Evolutionary conservation across 2,888 invertebrate genomes (phyloP).

Genomic region (Trachelus iudaicus): DNA sequence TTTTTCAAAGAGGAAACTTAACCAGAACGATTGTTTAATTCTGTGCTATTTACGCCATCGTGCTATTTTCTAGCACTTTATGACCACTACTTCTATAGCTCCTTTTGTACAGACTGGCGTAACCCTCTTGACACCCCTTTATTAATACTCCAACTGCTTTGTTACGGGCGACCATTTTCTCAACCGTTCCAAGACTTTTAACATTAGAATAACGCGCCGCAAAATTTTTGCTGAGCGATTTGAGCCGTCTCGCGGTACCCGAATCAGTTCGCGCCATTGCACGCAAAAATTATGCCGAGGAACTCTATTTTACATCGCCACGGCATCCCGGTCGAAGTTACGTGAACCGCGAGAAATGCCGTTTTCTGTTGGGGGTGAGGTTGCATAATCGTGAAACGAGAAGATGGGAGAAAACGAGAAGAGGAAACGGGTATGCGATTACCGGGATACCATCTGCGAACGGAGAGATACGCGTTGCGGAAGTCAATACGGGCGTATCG

Average conservation of each 20-base stretch:
- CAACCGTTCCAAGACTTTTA: slow-evolving; percentile 9
- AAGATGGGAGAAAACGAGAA: not conserved
- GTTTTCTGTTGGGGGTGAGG: not conserved
- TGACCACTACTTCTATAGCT: not conserved
- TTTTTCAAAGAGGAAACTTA: not conserved
- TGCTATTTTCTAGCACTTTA: not conserved
- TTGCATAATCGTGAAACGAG: not conserved
- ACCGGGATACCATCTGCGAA: not conserved
- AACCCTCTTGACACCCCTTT: not conserved
- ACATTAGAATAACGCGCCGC: slow-evolving; percentile 27
- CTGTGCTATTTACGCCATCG: not conserved
- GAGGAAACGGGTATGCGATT: not conserved
- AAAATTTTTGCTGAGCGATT: slow-evolving; percentile 43
- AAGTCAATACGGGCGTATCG: not conserved
- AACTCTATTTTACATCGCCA: not conserved
- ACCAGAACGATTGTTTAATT: not conserved
- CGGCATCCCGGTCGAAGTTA: not conserved
- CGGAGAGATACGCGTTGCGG: not conserved
- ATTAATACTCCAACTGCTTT: not conserved
- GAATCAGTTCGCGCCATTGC: slow-evolving; percentile 40
- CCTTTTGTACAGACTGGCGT: not conserved
- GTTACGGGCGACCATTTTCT: slow-evolving; percentile 2
- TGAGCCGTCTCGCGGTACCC: slow-evolving; percentile 20
- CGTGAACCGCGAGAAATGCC: not conserved
- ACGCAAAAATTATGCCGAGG: slow-evolving; percentile 38